These are phyloP conservation scores for Catharus fuscescens DNA, from an alignment of 2,113 vertebrate species.

Conservation along the genomic window DNA sequence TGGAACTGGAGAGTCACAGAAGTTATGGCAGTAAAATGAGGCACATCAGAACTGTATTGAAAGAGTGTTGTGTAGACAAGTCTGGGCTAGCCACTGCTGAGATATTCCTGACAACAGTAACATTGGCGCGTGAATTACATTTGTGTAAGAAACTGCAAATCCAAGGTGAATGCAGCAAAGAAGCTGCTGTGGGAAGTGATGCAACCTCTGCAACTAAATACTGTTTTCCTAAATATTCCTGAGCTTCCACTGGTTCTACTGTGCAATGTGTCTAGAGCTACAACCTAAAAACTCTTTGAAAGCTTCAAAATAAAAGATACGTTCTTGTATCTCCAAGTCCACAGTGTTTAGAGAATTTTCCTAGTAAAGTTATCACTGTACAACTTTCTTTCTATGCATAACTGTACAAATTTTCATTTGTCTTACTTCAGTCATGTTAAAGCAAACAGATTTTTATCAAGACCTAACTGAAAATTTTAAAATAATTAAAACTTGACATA, in stretches of 20 bases:
- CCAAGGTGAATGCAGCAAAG: background rate
- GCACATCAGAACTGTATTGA: background rate
- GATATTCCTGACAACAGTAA: background rate
- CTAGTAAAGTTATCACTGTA: background rate
- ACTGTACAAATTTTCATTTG: background rate
- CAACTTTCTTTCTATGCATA: background rate
- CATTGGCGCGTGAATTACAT: background rate
- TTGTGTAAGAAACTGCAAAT: background rate
- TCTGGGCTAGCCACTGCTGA: background rate
- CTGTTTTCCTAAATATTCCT: background rate
- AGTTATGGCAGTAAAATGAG: background rate
- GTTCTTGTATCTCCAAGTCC: background rate
- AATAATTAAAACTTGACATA: background rate
- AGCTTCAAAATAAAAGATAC: background rate
- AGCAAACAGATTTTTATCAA: background rate
- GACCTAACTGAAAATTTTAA: background rate
- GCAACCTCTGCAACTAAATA: background rate
- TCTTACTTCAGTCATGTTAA: background rate
- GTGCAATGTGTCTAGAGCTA: background rate
- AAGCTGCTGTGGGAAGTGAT: background rate
- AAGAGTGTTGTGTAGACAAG: background rate
- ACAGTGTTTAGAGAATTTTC: background rate
- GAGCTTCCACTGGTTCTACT: background rate
- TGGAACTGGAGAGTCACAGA: background rate
- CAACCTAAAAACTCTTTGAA: background rate